A percentile compares a stretch with the other conserved stretches of the same genome.
Conservation (phyloP, 2,888 invertebrate genomes). For the Diogma glabrata region DNA sequence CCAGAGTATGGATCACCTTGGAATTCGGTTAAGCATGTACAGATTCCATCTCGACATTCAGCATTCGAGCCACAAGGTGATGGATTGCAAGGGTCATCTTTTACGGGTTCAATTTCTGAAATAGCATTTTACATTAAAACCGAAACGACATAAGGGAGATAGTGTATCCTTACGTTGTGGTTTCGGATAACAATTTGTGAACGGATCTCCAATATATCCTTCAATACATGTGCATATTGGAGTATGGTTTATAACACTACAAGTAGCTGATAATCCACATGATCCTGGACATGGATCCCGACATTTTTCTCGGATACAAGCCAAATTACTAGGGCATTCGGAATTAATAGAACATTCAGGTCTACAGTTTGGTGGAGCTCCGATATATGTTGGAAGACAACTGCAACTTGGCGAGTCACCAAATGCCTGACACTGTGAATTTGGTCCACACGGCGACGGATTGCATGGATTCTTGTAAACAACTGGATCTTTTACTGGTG, state of each 20-base stretch:
- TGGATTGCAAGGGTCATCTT: constrained; percentile 44
- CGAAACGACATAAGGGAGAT: not conserved
- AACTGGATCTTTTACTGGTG: constrained; percentile 24
- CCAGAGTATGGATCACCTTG: constrained; percentile 54
- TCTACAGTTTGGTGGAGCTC: constrained; percentile 58
- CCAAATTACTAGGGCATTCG: constrained; percentile 61
- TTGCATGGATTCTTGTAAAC: constrained; percentile 42
- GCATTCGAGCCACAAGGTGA: constrained; percentile 55
- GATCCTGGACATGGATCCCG: constrained; percentile 70
- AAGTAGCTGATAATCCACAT: constrained; percentile 53
- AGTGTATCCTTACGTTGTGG: constrained; percentile 31
- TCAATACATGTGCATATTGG: constrained; percentile 62
- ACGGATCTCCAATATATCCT: constrained; percentile 65
- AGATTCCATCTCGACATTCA: constrained; percentile 47
- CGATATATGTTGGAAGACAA: constrained; percentile 52
- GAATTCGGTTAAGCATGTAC: constrained; percentile 52
- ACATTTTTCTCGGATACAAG: constrained; percentile 68
- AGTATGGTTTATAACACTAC: constrained; percentile 56
- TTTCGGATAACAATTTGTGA: constrained; percentile 44
- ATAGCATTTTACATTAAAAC: too few relatives aligned
- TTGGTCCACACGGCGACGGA: constrained; percentile 56
- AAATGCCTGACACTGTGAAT: constrained; percentile 51
- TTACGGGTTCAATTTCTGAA: not conserved
- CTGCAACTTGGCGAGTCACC: constrained; percentile 51
- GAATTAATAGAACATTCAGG: constrained; percentile 60